A percentile compares a stretch with the other conserved stretches of the same genome.
Conservation (phyloP, 92 coral and sea anemone species). For the Bergia sp. region DNA sequence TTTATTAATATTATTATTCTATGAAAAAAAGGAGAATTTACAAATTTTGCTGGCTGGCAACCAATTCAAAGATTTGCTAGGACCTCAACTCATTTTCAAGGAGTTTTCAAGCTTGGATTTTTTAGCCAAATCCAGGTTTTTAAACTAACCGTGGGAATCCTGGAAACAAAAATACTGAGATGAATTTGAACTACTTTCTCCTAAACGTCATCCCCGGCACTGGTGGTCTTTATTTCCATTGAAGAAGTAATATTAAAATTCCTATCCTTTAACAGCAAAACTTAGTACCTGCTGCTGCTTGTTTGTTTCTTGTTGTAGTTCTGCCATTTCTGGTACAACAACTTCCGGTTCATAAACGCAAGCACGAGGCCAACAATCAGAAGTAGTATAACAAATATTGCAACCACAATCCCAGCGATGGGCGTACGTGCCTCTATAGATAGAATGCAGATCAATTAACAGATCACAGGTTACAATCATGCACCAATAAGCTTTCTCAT, state of each 20-base stretch:
- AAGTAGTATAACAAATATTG: constrained; percentile 49
- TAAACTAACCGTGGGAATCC: too few species aligned
- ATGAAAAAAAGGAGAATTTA: background rate
- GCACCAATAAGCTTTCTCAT: background rate
- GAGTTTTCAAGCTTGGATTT: too few species aligned
- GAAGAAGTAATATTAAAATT: background rate
- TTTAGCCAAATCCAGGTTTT: too few species aligned
- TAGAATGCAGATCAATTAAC: background rate
- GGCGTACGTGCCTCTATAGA: constrained; percentile 15
- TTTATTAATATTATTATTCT: background rate
- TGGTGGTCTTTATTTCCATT: too few species aligned
- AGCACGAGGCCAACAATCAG: constrained; percentile 52
- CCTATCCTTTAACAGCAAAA: background rate
- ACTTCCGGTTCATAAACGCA: constrained; percentile 60
- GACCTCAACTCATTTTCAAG: too few species aligned
- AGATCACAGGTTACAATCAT: background rate
- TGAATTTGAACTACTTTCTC: too few species aligned
- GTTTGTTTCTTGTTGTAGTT: constrained; percentile 39
- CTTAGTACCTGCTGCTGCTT: constrained; percentile 15
- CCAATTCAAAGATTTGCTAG: too few species aligned
- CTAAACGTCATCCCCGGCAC: too few species aligned
- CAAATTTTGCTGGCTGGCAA: background rate
- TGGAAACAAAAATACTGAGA: too few species aligned
- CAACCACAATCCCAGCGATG: constrained; percentile 66
- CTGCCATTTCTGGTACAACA: constrained; percentile 67